Evolutionary conservation across 2,888 invertebrate genomes (phyloP), one percentile per base, ranked within the genome.

Genomic region (Lepidochrysops patricia): DNA sequence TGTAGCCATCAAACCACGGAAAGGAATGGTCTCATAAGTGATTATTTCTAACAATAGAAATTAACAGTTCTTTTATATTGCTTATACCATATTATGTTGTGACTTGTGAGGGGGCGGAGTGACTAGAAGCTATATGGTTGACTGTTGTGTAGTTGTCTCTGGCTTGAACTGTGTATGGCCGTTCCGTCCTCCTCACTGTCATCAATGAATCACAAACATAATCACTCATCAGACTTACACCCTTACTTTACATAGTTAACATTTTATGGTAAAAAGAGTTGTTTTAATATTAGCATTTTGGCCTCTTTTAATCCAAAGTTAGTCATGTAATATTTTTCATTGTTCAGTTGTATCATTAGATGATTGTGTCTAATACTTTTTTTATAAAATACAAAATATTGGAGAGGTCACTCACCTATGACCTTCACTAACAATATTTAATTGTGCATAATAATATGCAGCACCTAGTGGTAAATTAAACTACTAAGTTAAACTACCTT

Each of bases 71-170:
- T 49, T 58, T 35, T 27, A n/a, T n/a, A n/a, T n/a, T n/a, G n/a
- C n/a, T 32, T 34, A 34, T 48, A 61, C 29, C 54, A 34, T 60
- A 25, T 49, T 43, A 13, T 54, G 5, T 52, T 52, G 6, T 61
- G 57, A 63, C 56, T 63, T 72, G 72, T 73, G 72, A 72, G 72
- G 72, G 72, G 73, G 72, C 67, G 66, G 62, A 60, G 58, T 74
- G 70, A 72, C 60, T 67, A 69, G 72, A 72, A 75, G 76, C 78
- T 84, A 79, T 75, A 70, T 79, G 76, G 80, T 79, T 83, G 81
- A 80, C 82, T 85, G 84, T 86, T 84, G 82, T 85, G 84, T 86
- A 84, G 82, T 75, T 80, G 78, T 82, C 77, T 80, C 77, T 77
- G 72, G 84, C 84, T 86, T 84, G 77, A 76, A 71, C 61, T 74